These are phyloP conservation scores for Delphinus delphis DNA, from an alignment of 2,113 vertebrate genomes.

Conservation along the genomic window DNA sequence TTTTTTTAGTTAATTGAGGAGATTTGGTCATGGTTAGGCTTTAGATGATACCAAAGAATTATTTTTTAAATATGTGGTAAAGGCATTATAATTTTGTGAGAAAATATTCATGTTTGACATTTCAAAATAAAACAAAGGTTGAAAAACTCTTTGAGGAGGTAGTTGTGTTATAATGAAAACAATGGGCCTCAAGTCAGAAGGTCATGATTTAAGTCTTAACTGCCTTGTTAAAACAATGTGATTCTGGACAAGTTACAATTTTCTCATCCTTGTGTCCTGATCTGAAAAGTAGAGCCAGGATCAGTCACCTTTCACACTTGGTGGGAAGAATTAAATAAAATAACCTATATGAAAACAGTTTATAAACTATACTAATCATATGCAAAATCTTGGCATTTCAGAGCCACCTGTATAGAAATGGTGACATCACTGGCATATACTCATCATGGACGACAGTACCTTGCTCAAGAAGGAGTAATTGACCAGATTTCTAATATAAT, in stretches of 20 bases:
- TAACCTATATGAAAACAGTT: not conserved
- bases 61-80: not conserved
- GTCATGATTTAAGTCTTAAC: not conserved
- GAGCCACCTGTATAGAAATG: constrained; percentile 95
- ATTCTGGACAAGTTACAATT: not conserved
- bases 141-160: not conserved
- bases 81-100: constrained; percentile 13
- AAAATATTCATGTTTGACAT: not conserved
- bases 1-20: not conserved
- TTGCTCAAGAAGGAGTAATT: constrained; percentile 92
- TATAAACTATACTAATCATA: not conserved
- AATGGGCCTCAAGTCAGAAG: not conserved
- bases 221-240: not conserved
- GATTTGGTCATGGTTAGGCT: not conserved
- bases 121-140: constrained; percentile 15
- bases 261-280: not conserved
- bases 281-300: constrained; percentile 12
- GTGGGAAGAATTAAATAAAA: not conserved
- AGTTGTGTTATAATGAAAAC: not conserved
- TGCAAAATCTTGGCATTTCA: constrained; percentile 76
- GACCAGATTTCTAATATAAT: constrained; percentile 96
- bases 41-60: not conserved
- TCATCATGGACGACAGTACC: constrained; percentile 91
- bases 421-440: constrained; percentile 90
- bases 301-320: not conserved